These are phyloP conservation scores for Macropus fuliginosus DNA, from an alignment of 2,797 vertebrate species.

Conservation along the genomic window DNA sequence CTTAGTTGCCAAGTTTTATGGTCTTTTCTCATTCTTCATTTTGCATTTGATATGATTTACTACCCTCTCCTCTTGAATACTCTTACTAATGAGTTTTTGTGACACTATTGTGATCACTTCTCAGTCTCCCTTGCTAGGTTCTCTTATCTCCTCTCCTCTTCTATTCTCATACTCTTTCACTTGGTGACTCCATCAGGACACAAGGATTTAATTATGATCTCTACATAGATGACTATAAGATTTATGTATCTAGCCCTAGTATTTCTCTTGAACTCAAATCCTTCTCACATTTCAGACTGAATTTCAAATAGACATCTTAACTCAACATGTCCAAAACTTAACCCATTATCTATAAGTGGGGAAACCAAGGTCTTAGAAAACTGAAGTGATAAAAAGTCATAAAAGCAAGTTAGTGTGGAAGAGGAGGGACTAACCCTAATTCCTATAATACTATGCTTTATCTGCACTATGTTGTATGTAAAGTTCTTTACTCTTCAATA, in stretches of 20 bases:
- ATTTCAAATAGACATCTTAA: neutral
- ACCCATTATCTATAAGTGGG: too few relatives aligned
- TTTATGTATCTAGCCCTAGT: too few relatives aligned
- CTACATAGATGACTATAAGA: too few relatives aligned
- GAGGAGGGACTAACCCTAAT: too few relatives aligned
- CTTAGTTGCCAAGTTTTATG: neutral
- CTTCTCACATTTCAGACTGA: neutral
- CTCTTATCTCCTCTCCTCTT: neutral
- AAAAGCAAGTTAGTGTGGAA: too few relatives aligned
- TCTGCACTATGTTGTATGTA: neutral
- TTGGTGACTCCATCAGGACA: neutral
- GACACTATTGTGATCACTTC: conserved; percentile 17
- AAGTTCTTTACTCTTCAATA: neutral
- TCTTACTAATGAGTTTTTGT: conserved; percentile 18
- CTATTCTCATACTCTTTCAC: neutral
- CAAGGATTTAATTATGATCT: neutral
- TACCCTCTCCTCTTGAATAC: neutral
- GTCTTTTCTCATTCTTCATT: neutral
- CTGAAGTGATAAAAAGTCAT: too few relatives aligned
- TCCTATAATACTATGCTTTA: too few relatives aligned
- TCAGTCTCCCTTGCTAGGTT: neutral
- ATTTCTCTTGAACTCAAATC: too few relatives aligned
- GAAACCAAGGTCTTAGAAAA: too few relatives aligned
- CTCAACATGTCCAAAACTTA: neutral
- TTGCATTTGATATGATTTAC: neutral